phyloP scores from a whole-genome alignment of 2,797 vertebrate species.

The Scyliorhinus canicula region DNA sequence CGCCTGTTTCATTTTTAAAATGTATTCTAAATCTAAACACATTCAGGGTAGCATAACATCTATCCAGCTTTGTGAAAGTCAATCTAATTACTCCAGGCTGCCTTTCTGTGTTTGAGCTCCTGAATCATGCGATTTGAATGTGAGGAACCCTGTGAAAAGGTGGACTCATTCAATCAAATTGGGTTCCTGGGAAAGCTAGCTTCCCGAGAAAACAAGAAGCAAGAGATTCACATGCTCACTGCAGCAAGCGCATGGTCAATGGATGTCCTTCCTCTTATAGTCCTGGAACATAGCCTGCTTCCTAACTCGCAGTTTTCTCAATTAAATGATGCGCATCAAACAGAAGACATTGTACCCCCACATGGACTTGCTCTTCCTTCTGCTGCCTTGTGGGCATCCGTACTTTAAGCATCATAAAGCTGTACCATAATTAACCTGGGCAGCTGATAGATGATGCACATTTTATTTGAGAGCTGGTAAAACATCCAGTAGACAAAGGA shows the following conservation, averaged over 20 bases:
- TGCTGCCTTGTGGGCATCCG: not conserved
- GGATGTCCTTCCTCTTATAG: not conserved
- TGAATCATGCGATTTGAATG: not conserved
- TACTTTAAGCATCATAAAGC: not conserved
- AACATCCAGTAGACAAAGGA: not conserved
- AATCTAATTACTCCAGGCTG: not conserved
- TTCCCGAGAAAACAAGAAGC: not conserved
- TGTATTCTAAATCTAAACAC: not conserved
- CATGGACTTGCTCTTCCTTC: not conserved
- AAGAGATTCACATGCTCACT: not conserved
- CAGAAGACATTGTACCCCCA: not conserved
- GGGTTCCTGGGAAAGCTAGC: not conserved
- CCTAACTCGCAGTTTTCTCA: not conserved
- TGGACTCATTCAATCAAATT: not conserved
- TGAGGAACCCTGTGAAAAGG: not conserved
- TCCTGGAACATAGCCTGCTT: not conserved
- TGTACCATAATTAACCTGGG: not conserved
- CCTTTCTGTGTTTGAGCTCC: not conserved
- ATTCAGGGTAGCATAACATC: not conserved
- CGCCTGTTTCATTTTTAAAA: conserved; percentile 9
- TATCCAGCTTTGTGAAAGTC: not conserved
- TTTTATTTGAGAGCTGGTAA: not conserved
- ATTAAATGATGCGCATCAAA: not conserved
- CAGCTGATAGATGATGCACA: not conserved
- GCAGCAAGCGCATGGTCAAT: not conserved